phyloP scores from a whole-genome alignment of 2,113 vertebrate species.

The Capreolus pygargus region DNA sequence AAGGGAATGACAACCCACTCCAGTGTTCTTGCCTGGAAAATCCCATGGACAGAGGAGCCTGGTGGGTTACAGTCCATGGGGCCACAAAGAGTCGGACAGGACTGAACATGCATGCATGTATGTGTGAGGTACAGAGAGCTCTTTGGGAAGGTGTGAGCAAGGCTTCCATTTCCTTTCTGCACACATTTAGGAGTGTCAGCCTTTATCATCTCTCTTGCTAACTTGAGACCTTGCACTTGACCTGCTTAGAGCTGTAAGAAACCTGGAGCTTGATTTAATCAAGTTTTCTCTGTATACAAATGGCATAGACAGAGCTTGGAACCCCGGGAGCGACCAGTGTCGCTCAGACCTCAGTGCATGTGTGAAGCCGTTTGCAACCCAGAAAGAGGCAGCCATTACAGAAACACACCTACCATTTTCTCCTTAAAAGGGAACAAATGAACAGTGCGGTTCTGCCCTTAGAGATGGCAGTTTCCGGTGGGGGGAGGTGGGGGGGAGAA shows the following conservation, averaged over 20 bases:
- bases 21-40: background rate
- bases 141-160: background rate
- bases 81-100: background rate
- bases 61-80: background rate
- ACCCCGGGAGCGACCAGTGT: background rate
- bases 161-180: background rate
- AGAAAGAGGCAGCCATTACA: background rate
- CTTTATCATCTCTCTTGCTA: background rate
- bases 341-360: background rate
- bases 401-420: background rate
- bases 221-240: background rate
- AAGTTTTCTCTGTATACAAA: background rate
- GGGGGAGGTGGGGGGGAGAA: background rate
- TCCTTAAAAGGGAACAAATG: background rate
- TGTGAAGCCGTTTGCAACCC: background rate
- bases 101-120: background rate
- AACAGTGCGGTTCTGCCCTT: background rate
- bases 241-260: background rate
- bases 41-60: background rate
- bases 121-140: background rate
- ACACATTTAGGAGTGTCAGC: accelerated
- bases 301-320: background rate
- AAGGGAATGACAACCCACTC: background rate
- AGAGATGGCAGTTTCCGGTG: background rate
- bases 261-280: background rate